These are phyloP conservation scores for Cheilosia pagana DNA, from an alignment of 2,888 invertebrate genomes.

Conservation along the genomic window DNA sequence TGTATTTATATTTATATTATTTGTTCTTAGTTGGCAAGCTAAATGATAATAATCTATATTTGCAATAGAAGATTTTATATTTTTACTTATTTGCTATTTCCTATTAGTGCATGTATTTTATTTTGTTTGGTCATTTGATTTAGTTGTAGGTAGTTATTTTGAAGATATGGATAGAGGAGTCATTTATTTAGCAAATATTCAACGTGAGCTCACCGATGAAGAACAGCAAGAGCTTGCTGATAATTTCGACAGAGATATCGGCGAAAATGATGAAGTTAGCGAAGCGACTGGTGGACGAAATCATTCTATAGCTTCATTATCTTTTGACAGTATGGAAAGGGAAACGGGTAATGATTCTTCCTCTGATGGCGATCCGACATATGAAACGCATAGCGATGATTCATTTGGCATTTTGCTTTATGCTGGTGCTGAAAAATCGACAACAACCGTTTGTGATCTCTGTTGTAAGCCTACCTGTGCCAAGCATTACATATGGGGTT, in stretches of 20 bases:
- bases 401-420: no score
- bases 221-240: conserved; percentile 1
- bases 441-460: no score
- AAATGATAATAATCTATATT: no score
- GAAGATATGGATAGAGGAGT: not conserved
- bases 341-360: no score
- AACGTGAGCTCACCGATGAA: not conserved
- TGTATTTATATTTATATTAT: no score
- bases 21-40: not conserved
- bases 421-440: no score
- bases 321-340: no score
- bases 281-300: no score
- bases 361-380: not conserved
- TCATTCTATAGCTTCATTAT: no score
- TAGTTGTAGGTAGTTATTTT: not conserved
- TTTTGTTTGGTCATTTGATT: not conserved
- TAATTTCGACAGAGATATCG: conserved; percentile 5
- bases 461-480: no score
- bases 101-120: not conserved
- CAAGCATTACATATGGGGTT: no score
- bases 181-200: not conserved
- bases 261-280: not conserved
- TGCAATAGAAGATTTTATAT: not conserved
- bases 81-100: not conserved
- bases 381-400: no score